Evolutionary conservation across 2,797 vertebrate genomes (phyloP).

Genomic region (Furcifer pardalis): DNA sequence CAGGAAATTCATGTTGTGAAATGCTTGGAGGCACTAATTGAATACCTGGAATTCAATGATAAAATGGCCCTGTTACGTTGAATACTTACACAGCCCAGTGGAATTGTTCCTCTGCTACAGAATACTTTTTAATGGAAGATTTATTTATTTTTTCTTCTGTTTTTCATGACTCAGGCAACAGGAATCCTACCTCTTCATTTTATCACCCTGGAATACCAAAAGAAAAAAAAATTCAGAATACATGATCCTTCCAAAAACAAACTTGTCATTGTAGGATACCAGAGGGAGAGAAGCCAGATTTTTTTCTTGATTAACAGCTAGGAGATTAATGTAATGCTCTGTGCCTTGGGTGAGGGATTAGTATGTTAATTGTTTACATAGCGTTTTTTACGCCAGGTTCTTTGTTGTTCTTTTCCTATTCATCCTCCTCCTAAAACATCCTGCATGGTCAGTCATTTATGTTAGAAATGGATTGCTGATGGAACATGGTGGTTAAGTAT

Average conservation of each 20-base stretch:
- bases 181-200: constrained; percentile 13
- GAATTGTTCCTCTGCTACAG: background rate
- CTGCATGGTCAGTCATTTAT: background rate
- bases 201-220: background rate
- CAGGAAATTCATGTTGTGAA: background rate
- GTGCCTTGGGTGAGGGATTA: background rate
- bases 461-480: background rate
- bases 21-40: constrained; percentile 7
- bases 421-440: background rate
- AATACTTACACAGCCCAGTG: background rate
- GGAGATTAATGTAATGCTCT: background rate
- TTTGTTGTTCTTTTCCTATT: background rate
- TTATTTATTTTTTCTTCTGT: constrained; percentile 5
- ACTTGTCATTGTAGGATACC: background rate
- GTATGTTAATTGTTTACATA: constrained; percentile 12
- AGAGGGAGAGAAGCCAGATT: constrained; percentile 10
- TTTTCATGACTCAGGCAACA: constrained; percentile 15
- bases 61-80: background rate
- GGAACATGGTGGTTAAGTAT: background rate
- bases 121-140: constrained; percentile 9
- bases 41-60: constrained; percentile 5
- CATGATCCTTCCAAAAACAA: background rate
- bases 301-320: background rate
- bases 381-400: background rate
- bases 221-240: background rate